Percentiles rank a stretch among this genome's conserved stretches.
Conservation (phyloP, 2,888 invertebrate species). For the Calameuta pallipes region DNA sequence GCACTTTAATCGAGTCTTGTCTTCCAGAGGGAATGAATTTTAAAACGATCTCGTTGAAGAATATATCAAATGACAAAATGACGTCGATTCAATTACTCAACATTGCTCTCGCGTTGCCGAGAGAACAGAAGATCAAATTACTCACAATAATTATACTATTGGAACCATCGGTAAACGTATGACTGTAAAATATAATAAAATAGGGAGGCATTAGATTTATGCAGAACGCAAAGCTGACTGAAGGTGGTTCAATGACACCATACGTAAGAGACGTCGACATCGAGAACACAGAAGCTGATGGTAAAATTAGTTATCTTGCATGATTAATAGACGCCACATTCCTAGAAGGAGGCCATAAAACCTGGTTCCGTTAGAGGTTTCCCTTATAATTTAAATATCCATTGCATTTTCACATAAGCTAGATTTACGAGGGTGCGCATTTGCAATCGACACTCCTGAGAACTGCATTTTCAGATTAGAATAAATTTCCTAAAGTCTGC, state of each 20-base stretch:
- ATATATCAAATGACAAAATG: no score
- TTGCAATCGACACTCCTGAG: neutral
- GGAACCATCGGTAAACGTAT: neutral
- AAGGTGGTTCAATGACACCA: conserved; percentile 5
- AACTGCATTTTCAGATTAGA: neutral
- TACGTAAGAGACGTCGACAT: neutral
- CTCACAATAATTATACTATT: neutral
- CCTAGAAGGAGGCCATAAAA: conserved; percentile 1
- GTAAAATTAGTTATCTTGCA: neutral
- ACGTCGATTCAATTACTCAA: neutral
- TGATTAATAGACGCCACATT: conserved; percentile 5
- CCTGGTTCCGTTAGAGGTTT: conserved; percentile 1
- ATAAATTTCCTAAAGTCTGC: neutral
- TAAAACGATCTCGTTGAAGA: neutral
- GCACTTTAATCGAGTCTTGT: neutral
- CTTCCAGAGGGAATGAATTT: neutral
- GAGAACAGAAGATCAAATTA: neutral
- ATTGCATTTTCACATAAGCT: neutral
- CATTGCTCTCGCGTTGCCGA: neutral
- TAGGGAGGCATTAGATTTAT: neutral
- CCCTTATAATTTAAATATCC: neutral
- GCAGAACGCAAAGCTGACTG: neutral
- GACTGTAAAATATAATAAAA: neutral
- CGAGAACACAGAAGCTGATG: neutral
- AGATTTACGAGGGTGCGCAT: conserved; percentile 33